phyloP scores from a whole-genome alignment of 2,797 vertebrate species.

The Peromyscus attwateri region DNA sequence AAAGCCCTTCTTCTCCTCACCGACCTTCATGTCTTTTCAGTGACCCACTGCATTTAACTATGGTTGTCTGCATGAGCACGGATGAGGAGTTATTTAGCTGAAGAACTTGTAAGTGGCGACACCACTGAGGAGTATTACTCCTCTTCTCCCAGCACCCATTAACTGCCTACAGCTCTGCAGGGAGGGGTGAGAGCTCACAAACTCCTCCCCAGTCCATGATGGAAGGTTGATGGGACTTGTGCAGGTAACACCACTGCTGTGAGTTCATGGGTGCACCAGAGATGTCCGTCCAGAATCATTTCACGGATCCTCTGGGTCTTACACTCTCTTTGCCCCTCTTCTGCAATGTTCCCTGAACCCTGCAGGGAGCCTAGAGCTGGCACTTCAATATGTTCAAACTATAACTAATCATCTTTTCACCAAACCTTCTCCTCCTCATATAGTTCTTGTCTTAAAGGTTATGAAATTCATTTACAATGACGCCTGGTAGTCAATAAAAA shows the following conservation, averaged over 20 bases:
- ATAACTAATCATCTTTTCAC: not conserved
- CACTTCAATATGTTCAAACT: not conserved
- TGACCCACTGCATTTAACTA: not conserved
- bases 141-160: not conserved
- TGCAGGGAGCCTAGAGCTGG: not conserved
- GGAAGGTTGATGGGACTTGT: not conserved
- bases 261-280: not conserved
- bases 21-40: not conserved
- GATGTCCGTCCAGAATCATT: not conserved
- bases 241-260: not conserved
- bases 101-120: not conserved
- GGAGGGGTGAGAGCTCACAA: not conserved
- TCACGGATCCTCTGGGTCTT: not conserved
- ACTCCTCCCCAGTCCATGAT: not conserved
- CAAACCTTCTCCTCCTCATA: not conserved
- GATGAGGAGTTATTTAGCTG: not conserved
- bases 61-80: not conserved
- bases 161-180: not conserved
- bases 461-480: not conserved
- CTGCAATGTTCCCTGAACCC: not conserved
- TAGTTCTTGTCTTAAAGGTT: not conserved
- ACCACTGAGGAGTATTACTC: not conserved
- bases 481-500: not conserved
- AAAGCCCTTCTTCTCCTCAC: not conserved
- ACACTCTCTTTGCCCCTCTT: not conserved